Percentiles rank a stretch among this genome's conserved stretches.
Evolutionary conservation across 2,888 invertebrate species (phyloP).

Genomic region (Rhamphomyia laevipes): DNA sequence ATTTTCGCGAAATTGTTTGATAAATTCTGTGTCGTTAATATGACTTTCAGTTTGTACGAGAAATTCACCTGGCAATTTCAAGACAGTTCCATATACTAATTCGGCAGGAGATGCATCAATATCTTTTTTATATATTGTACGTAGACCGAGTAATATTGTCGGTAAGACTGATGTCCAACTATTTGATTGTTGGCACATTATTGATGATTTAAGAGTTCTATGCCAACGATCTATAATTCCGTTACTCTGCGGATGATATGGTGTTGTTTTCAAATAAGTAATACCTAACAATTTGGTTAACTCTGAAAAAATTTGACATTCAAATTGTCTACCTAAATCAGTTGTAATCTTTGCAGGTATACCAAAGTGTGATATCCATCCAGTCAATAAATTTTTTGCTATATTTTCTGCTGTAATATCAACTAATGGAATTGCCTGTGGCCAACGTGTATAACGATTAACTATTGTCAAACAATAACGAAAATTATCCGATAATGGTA

Average conservation of each 20-base stretch:
- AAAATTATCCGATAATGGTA: not conserved
- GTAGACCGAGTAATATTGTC: constrained; percentile 8
- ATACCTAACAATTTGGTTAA: constrained; percentile 17
- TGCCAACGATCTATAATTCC: constrained; percentile 10
- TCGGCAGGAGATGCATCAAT: constrained; percentile 9
- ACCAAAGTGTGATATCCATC: constrained; percentile 35
- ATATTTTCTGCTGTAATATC: not conserved
- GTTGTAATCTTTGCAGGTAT: constrained; percentile 26
- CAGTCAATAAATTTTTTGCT: not conserved
- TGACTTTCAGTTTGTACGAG: too few species aligned
- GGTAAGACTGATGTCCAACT: constrained; percentile 9
- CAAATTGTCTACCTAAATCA: constrained; percentile 29
- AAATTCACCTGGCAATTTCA: constrained; percentile 12
- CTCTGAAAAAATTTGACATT: constrained; percentile 21
- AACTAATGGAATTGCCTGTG: not conserved
- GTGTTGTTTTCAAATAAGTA: constrained; percentile 19
- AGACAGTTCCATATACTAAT: constrained; percentile 11
- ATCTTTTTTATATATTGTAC: constrained; percentile 10
- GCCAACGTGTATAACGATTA: too few species aligned
- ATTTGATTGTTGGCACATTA: constrained; percentile 5
- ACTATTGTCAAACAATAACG: not conserved
- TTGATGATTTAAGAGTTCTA: too few species aligned
- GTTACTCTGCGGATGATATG: too few species aligned
- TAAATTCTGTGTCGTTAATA: not conserved
- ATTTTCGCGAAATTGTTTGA: not conserved